Evolutionary conservation across 2,797 vertebrate species (phyloP).

Genomic region (Enteromius treurensis): DNA sequence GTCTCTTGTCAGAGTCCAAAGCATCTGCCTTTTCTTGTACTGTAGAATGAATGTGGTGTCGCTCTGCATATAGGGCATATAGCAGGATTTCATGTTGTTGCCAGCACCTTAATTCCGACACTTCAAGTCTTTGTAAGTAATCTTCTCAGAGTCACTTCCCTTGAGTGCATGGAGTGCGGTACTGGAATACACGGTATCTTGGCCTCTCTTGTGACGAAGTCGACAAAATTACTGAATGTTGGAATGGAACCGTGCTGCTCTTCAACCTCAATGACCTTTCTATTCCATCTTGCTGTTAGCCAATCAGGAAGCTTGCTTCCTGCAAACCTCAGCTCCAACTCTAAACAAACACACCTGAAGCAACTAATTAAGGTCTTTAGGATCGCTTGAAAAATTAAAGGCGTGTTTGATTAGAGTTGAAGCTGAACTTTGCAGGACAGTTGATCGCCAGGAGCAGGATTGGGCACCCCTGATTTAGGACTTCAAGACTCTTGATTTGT

Average conservation of each 20-base stretch:
- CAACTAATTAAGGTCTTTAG: no score
- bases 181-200: constrained; percentile 40
- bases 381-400: no score
- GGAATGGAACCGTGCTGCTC: constrained; percentile 32
- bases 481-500: constrained; percentile 31
- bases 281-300: constrained; percentile 57
- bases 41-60: constrained; percentile 19
- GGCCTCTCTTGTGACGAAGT: constrained; percentile 49
- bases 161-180: constrained; percentile 39
- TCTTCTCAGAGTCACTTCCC: constrained; percentile 21
- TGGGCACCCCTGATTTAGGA: constrained; percentile 38
- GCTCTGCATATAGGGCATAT: constrained; percentile 35
- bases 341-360: no score
- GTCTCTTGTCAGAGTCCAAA: background rate
- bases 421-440: no score
- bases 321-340: constrained; percentile 43
- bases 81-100: constrained; percentile 15
- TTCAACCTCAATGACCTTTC: constrained; percentile 54
- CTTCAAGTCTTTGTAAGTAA: constrained; percentile 29
- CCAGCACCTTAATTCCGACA: constrained; percentile 7
- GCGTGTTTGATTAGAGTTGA: no score
- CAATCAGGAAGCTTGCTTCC: constrained; percentile 54
- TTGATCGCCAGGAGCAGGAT: no score
- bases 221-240: constrained; percentile 56
- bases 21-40: constrained; percentile 19